A percentile compares a stretch with the other conserved stretches of the same genome.
phyloP scores from a whole-genome alignment of 2,113 vertebrate species.

The Tenrec ecaudatus region DNA sequence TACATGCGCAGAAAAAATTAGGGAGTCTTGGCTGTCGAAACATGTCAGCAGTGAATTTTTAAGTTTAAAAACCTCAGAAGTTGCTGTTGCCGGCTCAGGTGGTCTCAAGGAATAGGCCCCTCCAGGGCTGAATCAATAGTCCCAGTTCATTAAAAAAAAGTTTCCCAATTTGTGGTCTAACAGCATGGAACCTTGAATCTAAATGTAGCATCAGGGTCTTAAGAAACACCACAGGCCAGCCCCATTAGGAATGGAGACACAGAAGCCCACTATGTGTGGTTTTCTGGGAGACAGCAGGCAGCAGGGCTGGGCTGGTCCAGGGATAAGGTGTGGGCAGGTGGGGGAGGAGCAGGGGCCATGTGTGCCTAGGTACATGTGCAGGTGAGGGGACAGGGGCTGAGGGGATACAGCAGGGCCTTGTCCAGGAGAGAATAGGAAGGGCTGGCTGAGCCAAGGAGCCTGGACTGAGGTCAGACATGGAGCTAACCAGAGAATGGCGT shows the following conservation, averaged over 20 bases:
- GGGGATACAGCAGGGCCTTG: too few species aligned
- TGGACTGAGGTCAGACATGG: too few species aligned
- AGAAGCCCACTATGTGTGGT: fast-evolving
- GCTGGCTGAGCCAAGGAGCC: too few species aligned
- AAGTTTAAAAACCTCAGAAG: neutral
- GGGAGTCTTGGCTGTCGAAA: too few species aligned
- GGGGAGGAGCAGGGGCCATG: neutral
- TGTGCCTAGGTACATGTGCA: neutral
- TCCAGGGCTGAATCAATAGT: neutral
- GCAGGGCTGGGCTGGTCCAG: neutral
- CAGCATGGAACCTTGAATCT: neutral
- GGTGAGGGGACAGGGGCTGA: too few species aligned
- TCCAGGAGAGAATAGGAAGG: too few species aligned
- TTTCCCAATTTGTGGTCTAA: neutral
- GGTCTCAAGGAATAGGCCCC: neutral
- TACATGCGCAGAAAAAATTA: too few species aligned
- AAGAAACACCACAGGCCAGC: neutral
- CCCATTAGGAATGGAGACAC: fast-evolving
- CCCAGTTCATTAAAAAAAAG: neutral
- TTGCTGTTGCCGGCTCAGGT: neutral
- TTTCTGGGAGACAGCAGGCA: neutral
- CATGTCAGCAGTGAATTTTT: neutral
- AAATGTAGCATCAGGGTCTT: neutral
- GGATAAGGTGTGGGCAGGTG: neutral
- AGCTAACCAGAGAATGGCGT: too few species aligned